Base-by-base conservation (phyloP, 2,113 vertebrate genomes). In the Anser cygnoides region DNA sequence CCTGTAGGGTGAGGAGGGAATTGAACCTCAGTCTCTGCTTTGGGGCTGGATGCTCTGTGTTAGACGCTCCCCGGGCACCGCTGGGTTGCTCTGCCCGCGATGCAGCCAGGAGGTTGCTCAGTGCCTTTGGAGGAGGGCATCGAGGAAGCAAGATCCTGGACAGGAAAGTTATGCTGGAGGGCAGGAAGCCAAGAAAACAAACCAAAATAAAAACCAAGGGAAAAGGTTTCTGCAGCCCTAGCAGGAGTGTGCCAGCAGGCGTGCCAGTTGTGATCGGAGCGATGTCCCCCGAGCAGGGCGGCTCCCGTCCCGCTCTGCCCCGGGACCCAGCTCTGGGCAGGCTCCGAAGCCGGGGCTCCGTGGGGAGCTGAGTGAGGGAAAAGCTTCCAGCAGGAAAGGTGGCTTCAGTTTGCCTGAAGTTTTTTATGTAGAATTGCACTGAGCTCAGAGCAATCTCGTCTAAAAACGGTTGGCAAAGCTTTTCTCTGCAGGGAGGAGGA, bases 11-110 rank as follows among this genome's bases (percentile, higher is more conserved):
- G 16, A 52, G 23, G 44, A 26, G 10, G 41, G 59, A 54, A 15
- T 10, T 33, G 15, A 88, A 12, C 50, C 20, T 6, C 28, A 41
- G 49, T 3, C 3, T 33, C 55, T 22, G 3, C 55, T 59, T 15
- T 0, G 39, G 35, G 31, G 33, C 23, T 49, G 35, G 76, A 52
- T 66, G 29, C 17, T 57, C 25, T 17, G 29, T 50, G 16, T 43
- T 39, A 20, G 35, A 16, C 8, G 4, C 33, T 61, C 44, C 44
- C 19, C 28, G 19, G 37, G 7, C 7, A 3, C 2, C 13, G 4
- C 43, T 0, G 0, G 29, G 10, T 5, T 49, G 37, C 57, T 71
- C 52, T 55, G 37, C 25, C 49, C 5, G 2, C 7, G 59, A 28
- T 2, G 9, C 55, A 35, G 1, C 8, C 28, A 31, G 63, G 39